These are phyloP conservation scores for Hippocampus kuda DNA, from an alignment of 2,797 vertebrate species.

Conservation along the genomic window DNA sequence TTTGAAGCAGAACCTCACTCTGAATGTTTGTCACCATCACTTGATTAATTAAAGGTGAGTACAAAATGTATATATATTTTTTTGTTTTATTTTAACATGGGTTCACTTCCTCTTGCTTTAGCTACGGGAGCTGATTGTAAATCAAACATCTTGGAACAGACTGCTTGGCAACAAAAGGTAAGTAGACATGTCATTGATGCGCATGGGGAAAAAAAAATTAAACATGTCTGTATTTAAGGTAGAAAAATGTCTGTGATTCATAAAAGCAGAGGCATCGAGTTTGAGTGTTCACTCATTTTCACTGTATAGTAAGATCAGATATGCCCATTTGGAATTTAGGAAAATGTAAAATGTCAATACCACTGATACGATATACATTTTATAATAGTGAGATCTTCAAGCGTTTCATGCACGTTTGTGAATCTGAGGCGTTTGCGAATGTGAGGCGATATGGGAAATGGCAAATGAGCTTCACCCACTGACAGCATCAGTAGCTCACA, in stretches of 20 bases:
- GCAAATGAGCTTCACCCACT: slow-evolving; percentile 42
- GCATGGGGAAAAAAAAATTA: not conserved
- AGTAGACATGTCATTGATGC: not conserved
- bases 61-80: no score
- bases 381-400: not conserved
- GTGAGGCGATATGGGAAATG: slow-evolving; percentile 71
- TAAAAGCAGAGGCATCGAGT: not conserved
- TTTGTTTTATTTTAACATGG: no score
- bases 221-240: not conserved
- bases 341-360: not conserved
- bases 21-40: no score
- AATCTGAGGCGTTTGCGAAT: not conserved
- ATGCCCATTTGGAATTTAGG: not conserved
- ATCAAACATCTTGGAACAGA: not conserved
- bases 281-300: not conserved
- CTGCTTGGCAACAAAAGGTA: not conserved
- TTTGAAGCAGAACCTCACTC: no score
- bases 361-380: not conserved
- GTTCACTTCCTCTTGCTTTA: no score
- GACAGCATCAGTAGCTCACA: slow-evolving; percentile 49
- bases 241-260: not conserved
- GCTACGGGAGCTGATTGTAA: not conserved
- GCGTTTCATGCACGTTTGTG: not conserved
- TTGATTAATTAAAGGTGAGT: no score
- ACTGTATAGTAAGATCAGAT: not conserved